These are phyloP conservation scores for Microtus ochrogaster DNA, from an alignment of 2,113 vertebrate species.

Conservation along the genomic window DNA sequence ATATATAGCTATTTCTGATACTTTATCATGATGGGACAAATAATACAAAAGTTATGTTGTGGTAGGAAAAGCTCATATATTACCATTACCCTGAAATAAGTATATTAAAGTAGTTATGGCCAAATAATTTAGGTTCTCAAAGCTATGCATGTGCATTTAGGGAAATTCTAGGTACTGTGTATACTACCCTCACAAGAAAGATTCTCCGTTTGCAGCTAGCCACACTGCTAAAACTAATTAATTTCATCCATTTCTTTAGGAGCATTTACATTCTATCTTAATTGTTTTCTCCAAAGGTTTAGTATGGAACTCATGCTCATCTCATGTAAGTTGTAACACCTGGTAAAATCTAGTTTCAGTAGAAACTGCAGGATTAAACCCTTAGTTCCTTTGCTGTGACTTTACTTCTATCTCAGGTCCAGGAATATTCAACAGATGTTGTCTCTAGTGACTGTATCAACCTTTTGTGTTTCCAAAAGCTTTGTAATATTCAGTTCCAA, in stretches of 20 bases:
- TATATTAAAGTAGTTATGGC: neutral
- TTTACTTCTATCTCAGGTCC: neutral
- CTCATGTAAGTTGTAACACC: neutral
- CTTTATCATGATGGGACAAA: neutral
- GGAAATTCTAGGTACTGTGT: neutral
- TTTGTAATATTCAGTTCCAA: neutral
- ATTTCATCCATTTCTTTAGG: neutral
- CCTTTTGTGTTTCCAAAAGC: neutral
- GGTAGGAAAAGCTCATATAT: neutral
- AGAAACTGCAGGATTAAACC: no score
- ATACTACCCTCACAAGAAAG: neutral
- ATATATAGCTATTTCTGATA: neutral
- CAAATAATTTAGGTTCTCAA: neutral
- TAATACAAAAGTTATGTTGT: neutral
- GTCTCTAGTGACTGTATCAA: rapidly evolving
- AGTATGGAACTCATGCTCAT: neutral
- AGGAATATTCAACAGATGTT: neutral
- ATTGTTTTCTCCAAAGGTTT: neutral
- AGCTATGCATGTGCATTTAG: neutral
- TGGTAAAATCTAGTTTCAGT: neutral
- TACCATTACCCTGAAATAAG: neutral
- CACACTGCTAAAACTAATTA: neutral
- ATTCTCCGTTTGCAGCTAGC: neutral
- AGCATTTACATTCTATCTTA: neutral
- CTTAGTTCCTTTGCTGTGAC: neutral